Evolutionary conservation across 2,113 vertebrate species (phyloP).

Genomic region (Thamnophis sirtalis): DNA sequence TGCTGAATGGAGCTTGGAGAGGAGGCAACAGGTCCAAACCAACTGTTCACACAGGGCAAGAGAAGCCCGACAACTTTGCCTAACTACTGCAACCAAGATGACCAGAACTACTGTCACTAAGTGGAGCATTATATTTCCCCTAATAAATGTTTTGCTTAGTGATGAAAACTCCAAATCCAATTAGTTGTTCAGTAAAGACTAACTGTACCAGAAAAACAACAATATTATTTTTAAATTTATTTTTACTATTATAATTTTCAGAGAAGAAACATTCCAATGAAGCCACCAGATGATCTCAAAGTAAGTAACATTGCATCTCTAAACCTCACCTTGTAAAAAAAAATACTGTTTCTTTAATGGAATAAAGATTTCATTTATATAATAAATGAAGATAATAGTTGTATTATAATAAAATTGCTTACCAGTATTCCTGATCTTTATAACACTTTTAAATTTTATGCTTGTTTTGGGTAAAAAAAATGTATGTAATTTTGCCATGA

Average conservation of each 20-base stretch:
- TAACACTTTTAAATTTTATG: background rate
- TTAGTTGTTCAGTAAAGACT: background rate
- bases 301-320: conserved; percentile 56
- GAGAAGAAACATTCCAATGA: conserved; percentile 83
- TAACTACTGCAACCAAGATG: background rate
- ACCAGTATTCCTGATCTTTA: background rate
- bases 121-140: background rate
- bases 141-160: background rate
- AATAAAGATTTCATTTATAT: background rate
- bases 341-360: background rate
- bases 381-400: background rate
- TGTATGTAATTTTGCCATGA: background rate
- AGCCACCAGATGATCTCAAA: conserved; percentile 80
- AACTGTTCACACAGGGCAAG: background rate
- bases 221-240: background rate
- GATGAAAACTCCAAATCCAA: background rate
- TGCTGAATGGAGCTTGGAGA: background rate
- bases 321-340: background rate
- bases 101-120: background rate
- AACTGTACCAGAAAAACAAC: background rate
- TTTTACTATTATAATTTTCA: conserved; percentile 61
- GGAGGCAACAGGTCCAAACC: background rate
- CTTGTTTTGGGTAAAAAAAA: background rate
- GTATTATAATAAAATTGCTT: background rate
- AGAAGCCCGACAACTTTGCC: background rate